A percentile compares a stretch with the other conserved stretches of the same genome.
phyloP scores from a whole-genome alignment of 2,797 vertebrate genomes.

The Carapus acus region DNA sequence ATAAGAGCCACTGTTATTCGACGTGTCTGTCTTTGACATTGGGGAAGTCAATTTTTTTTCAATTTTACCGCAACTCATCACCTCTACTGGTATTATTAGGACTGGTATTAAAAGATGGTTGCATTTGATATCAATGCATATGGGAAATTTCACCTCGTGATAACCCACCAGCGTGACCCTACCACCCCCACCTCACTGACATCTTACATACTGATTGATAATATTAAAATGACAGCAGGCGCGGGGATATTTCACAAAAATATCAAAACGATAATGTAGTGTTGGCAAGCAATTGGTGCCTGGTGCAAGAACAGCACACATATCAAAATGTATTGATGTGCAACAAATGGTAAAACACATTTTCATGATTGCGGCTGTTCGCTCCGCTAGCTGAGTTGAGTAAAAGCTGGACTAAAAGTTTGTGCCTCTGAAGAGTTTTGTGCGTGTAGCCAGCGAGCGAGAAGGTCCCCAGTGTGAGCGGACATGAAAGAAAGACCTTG shows the following conservation, averaged over 20 bases:
- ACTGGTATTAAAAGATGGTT: slow-evolving; percentile 48
- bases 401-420: slow-evolving; percentile 28
- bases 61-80: slow-evolving; percentile 1
- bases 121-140: slow-evolving; percentile 38
- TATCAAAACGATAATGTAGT: no score
- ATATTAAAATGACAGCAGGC: no score
- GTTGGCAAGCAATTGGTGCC: slow-evolving; percentile 33
- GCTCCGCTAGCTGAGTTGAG: slow-evolving; percentile 17
- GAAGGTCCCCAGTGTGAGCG: slow-evolving; percentile 33
- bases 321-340: slow-evolving; percentile 37
- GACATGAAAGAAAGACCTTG: slow-evolving; percentile 46
- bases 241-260: no score
- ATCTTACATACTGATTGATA: no score
- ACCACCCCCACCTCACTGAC: no score
- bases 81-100: slow-evolving; percentile 48
- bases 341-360: slow-evolving; percentile 16
- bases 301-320: slow-evolving; percentile 28
- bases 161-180: slow-evolving; percentile 18
- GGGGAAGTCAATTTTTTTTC: background rate
- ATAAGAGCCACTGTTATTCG: no score
- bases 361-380: slow-evolving; percentile 17
- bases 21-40: slow-evolving; percentile 4
- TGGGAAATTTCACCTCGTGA: slow-evolving; percentile 32
- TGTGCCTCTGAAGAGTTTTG: slow-evolving; percentile 35
- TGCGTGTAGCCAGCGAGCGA: slow-evolving; percentile 15